phyloP scores from a whole-genome alignment of 35 echinoderm and acorn worm genomes.

The Ophiothrix spiculata region DNA sequence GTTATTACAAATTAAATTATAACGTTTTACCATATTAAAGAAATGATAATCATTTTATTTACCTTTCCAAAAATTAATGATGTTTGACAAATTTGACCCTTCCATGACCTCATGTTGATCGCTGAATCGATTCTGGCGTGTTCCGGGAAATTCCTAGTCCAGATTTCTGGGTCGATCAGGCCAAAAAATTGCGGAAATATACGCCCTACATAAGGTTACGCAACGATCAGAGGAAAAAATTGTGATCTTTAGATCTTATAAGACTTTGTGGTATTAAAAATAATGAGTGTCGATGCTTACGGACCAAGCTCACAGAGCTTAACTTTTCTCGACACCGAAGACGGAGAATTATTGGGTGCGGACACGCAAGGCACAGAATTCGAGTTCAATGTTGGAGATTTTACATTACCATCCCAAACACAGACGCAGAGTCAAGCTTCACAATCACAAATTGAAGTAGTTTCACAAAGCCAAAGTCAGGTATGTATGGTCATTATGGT shows the following conservation, averaged over 20 bases:
- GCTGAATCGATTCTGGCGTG: not conserved
- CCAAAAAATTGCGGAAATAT: not conserved
- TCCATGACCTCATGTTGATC: not conserved
- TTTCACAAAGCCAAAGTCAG: constrained; percentile 91
- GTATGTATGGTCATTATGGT: too few relatives aligned
- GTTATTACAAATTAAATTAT: too few relatives aligned
- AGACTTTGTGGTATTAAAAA: not conserved
- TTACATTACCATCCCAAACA: constrained; percentile 90
- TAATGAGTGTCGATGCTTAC: constrained; percentile 96
- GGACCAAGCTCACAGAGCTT: constrained; percentile 95
- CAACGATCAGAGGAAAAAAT: not conserved
- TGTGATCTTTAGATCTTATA: not conserved
- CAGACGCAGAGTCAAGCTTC: constrained; percentile 97
- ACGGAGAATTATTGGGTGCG: constrained; percentile 80
- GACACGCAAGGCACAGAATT: constrained; percentile 95
- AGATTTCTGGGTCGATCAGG: not conserved
- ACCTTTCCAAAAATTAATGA: too few relatives aligned
- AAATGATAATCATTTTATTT: too few relatives aligned
- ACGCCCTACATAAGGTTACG: not conserved
- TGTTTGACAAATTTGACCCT: too few relatives aligned
- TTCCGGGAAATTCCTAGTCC: not conserved
- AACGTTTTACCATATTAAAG: too few relatives aligned
- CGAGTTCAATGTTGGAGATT: constrained; percentile 82
- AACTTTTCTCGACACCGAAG: constrained; percentile 91
- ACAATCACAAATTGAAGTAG: constrained; percentile 67